Evolutionary conservation across 2,113 vertebrate species (phyloP).

Genomic region (Eclectus roratus): DNA sequence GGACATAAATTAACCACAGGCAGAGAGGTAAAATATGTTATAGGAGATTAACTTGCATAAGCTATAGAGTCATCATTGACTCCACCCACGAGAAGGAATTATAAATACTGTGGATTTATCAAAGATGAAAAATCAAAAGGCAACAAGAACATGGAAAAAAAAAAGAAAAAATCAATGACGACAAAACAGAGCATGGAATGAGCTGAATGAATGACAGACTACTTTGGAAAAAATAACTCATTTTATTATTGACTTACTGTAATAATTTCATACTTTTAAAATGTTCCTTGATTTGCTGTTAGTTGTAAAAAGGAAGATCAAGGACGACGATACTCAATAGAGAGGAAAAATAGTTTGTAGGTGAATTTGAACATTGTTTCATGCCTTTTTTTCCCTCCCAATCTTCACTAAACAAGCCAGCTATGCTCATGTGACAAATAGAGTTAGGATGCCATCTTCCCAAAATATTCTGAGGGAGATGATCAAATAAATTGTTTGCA

Average conservation of each 20-base stretch:
- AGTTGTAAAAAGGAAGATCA: not conserved
- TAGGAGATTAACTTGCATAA: not conserved
- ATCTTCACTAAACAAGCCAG: not conserved
- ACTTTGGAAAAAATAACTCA: not conserved
- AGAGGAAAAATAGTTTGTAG: not conserved
- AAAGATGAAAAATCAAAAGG: not conserved
- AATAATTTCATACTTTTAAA: not conserved
- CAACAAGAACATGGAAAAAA: not conserved
- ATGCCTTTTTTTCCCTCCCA: not conserved
- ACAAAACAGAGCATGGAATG: rapidly evolving
- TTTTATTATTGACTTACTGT: not conserved
- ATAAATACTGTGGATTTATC: not conserved
- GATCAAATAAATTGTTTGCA: not conserved
- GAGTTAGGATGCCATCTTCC: not conserved
- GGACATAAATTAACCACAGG: not conserved
- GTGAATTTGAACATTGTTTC: not conserved
- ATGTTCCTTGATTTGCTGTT: not conserved
- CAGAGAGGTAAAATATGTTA: not conserved
- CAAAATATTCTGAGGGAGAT: not conserved
- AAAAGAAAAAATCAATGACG: not conserved
- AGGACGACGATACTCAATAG: not conserved
- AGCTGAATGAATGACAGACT: not conserved
- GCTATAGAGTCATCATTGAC: not conserved
- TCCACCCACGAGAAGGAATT: not conserved
- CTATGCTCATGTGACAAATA: not conserved